These are phyloP conservation scores for Enchytraeus crypticus DNA, from an alignment of 2,888 invertebrate species.

Conservation along the genomic window DNA sequence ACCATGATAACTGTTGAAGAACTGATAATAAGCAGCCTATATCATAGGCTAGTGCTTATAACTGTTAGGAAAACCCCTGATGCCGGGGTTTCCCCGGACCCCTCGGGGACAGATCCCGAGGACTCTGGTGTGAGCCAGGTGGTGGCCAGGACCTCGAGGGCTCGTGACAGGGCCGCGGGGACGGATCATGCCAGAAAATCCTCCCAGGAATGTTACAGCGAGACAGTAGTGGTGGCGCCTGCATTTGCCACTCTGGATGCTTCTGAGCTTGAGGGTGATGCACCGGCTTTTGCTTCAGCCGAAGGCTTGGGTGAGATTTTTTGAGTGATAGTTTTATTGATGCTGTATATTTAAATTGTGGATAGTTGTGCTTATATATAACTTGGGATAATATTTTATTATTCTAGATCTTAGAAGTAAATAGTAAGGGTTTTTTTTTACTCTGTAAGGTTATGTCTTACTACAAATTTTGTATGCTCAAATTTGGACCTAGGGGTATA, in stretches of 20 bases:
- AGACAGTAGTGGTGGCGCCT: neutral
- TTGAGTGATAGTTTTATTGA: neutral
- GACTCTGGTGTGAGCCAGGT: neutral
- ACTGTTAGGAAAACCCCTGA: slow-evolving; percentile 14
- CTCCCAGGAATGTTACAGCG: neutral
- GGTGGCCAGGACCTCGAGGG: neutral
- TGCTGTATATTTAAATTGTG: neutral
- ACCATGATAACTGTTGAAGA: slow-evolving; percentile 28
- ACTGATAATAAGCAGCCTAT: slow-evolving; percentile 23
- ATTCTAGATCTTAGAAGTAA: too few relatives aligned
- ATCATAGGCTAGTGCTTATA: slow-evolving; percentile 24
- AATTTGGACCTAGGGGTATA: too few relatives aligned
- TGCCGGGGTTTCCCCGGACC: neutral
- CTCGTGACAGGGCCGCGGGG: neutral
- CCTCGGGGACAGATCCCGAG: neutral
- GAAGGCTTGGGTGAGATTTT: neutral
- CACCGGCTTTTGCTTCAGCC: neutral
- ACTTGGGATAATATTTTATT: too few relatives aligned
- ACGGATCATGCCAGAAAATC: neutral
- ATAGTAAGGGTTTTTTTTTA: too few relatives aligned
- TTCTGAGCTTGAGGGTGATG: neutral
- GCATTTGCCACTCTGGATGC: neutral
- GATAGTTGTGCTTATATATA: neutral
- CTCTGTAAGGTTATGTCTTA: too few relatives aligned
- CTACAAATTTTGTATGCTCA: too few relatives aligned